Conservation (phyloP, 1,140 invertebrate genomes). For the Batillaria attramentaria region DNA sequence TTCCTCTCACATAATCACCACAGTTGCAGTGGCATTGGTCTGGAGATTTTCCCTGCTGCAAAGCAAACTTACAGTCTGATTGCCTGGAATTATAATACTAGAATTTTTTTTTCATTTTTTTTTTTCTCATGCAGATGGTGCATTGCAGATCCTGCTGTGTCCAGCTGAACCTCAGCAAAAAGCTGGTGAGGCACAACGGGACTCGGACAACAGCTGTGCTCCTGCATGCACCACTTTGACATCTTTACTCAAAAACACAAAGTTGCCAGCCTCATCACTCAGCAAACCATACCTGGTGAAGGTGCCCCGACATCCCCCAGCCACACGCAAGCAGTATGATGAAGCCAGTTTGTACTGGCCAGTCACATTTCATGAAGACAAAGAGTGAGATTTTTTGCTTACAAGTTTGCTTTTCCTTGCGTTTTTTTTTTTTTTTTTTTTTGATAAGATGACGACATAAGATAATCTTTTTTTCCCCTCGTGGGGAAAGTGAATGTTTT, state of each 20-base stretch:
- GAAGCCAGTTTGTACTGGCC: constrained; percentile 82
- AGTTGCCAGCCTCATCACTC: no score
- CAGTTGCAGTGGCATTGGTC: no score
- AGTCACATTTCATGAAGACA: constrained; percentile 81
- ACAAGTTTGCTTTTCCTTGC: not conserved
- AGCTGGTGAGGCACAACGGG: not conserved
- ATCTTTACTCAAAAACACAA: not conserved
- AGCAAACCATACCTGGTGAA: constrained; percentile 51
- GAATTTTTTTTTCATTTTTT: not conserved
- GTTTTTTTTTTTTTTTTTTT: not conserved
- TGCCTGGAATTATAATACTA: not conserved
- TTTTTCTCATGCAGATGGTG: constrained; percentile 16
- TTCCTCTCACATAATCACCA: no score
- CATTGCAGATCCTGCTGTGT: constrained; percentile 27
- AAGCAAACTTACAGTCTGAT: no score
- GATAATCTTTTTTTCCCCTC: no score
- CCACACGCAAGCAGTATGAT: constrained; percentile 80
- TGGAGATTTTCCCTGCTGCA: no score
- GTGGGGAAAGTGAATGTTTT: no score
- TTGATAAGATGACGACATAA: no score
- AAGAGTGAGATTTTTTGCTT: constrained; percentile 70
- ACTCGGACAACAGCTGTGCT: not conserved
- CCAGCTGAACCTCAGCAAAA: no score
- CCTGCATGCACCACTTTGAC: not conserved
- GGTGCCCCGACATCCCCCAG: constrained; percentile 78